Evolutionary conservation across 2,888 invertebrate genomes (phyloP).

Genomic region (Phlogophora meticulosa): DNA sequence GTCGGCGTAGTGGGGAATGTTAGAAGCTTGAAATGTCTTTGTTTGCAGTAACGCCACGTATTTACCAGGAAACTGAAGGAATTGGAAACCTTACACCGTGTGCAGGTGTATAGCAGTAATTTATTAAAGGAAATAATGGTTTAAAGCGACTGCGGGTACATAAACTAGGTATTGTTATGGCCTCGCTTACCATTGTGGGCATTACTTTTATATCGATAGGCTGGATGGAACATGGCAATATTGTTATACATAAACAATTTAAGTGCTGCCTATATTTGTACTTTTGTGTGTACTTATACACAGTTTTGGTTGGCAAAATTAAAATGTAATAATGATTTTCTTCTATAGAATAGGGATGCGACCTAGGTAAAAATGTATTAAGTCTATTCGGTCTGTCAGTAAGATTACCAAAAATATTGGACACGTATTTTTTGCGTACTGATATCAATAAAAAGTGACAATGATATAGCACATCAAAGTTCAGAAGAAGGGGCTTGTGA

Average conservation of each 20-base stretch:
- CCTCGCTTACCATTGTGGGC: constrained; percentile 33
- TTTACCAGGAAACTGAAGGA: constrained; percentile 68
- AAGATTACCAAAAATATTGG: too few species aligned
- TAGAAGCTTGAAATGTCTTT: constrained; percentile 53
- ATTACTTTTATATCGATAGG: constrained; percentile 21
- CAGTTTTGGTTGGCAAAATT: not conserved
- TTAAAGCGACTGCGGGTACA: constrained; percentile 42
- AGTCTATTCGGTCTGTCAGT: too few species aligned
- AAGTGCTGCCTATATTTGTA: too few species aligned
- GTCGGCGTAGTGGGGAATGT: not conserved
- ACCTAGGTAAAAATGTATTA: too few species aligned
- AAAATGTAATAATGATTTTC: not conserved
- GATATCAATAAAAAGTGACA: too few species aligned
- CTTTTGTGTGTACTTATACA: not conserved
- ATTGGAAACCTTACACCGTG: constrained; percentile 66
- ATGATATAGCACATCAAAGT: too few species aligned
- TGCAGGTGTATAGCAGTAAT: constrained; percentile 55
- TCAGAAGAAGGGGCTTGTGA: too few species aligned
- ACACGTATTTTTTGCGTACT: too few species aligned
- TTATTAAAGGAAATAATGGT: constrained; percentile 63
- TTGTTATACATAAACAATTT: constrained; percentile 25
- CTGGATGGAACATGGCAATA: constrained; percentile 12
- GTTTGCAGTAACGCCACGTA: constrained; percentile 67
- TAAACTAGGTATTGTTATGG: constrained; percentile 50
- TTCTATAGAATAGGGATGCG: too few species aligned